Conservation (phyloP, 2,113 vertebrate genomes). For the Nanorana parkeri region DNA sequence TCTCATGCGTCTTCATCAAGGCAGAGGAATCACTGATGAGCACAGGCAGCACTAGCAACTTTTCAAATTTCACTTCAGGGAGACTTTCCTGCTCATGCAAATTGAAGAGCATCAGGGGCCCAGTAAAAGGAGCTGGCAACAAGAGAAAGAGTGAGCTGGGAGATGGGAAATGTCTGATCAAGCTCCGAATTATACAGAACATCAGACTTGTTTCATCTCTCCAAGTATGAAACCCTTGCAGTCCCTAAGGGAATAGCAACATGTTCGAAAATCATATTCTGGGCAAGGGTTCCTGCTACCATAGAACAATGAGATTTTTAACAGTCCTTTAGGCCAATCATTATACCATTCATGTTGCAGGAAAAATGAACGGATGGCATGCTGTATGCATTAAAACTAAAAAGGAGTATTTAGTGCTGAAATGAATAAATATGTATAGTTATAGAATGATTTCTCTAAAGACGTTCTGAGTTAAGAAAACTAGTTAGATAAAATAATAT, state of each 20-base stretch:
- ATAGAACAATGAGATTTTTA: conserved; percentile 17
- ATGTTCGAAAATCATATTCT: conserved; percentile 21
- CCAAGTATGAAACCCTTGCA: conserved; percentile 14
- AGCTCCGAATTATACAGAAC: conserved; percentile 28
- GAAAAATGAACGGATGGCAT: neutral
- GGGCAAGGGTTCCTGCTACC: conserved; percentile 22
- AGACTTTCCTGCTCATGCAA: conserved; percentile 54
- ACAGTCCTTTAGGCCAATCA: conserved; percentile 20
- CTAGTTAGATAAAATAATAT: too few species aligned
- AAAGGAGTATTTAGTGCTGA: neutral
- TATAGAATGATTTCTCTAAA: too few species aligned
- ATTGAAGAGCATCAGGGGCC: conserved; percentile 32
- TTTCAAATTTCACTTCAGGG: conserved; percentile 54
- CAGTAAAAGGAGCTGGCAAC: conserved; percentile 25
- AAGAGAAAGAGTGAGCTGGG: conserved; percentile 26
- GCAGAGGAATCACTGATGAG: conserved; percentile 56
- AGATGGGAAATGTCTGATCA: conserved; percentile 44
- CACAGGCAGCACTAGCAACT: conserved; percentile 36
- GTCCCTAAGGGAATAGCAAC: conserved; percentile 29
- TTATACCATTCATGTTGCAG: conserved; percentile 8
- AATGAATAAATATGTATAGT: neutral
- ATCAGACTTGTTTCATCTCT: conserved; percentile 32
- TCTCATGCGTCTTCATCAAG: conserved; percentile 56
- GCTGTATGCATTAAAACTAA: neutral
- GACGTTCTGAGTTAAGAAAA: too few species aligned